Evolutionary conservation across 2,113 vertebrate species (phyloP).

Genomic region (Phocoena sinus): DNA sequence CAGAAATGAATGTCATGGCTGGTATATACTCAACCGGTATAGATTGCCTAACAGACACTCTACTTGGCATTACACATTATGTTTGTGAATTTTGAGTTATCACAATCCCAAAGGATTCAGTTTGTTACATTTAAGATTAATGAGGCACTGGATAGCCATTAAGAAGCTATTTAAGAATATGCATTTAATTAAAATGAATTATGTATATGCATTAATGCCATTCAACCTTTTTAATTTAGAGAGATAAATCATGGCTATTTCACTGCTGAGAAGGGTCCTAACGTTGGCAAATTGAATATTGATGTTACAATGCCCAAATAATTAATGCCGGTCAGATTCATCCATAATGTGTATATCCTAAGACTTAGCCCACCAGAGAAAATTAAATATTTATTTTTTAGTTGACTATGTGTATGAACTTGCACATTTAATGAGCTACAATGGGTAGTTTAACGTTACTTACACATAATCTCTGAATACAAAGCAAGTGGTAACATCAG

Average conservation of each 20-base stretch:
- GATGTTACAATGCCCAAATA: slow-evolving; percentile 56
- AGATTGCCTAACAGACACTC: neutral
- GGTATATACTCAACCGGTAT: neutral
- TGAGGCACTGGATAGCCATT: slow-evolving; percentile 62
- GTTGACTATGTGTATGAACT: neutral
- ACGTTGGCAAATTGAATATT: slow-evolving; percentile 54
- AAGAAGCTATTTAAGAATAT: slow-evolving; percentile 67
- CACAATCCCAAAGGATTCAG: slow-evolving; percentile 54
- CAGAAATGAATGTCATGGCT: neutral
- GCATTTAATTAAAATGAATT: slow-evolving; percentile 76
- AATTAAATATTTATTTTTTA: slow-evolving; percentile 55
- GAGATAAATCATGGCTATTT: slow-evolving; percentile 56
- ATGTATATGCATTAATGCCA: slow-evolving; percentile 70
- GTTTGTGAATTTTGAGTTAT: slow-evolving; percentile 64
- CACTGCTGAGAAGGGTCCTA: slow-evolving; percentile 23
- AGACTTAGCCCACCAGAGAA: slow-evolving; percentile 40
- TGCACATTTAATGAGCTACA: slow-evolving; percentile 50
- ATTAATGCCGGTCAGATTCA: slow-evolving; percentile 55
- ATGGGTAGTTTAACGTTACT: neutral
- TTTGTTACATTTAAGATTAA: slow-evolving; percentile 74
- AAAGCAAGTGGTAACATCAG: slow-evolving; percentile 44
- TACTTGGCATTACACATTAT: neutral
- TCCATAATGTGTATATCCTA: slow-evolving; percentile 33
- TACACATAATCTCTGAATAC: slow-evolving; percentile 41
- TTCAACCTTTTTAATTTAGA: slow-evolving; percentile 60